Base-by-base conservation (phyloP, 2,888 invertebrate genomes). In the Dasysyrphus tricinctus region DNA sequence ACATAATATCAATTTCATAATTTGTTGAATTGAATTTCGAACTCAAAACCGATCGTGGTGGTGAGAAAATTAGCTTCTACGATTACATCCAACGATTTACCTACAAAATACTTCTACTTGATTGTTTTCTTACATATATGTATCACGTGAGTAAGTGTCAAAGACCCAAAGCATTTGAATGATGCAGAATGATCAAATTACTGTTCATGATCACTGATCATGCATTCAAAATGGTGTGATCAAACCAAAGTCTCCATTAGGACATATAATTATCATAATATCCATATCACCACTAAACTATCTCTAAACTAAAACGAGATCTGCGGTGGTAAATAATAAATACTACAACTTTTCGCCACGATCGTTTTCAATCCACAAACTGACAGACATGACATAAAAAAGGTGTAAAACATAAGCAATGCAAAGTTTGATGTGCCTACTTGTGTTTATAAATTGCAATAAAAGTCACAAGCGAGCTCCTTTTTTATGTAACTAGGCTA, bases 391-490 rank as follows among this genome's bases (percentile, higher is more conserved):
- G 65, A 77, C 77, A 42, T n/a, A 59, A 73, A 54, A 75, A 47
- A 72, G 67, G 77, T 80, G 85, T 78, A 65, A 76, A 73, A 73
- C 77, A 79, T 57, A 74, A 70, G 54, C 47, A 73, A 39, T 49
- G 32, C 61, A 47, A 75, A 61, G 61, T 59, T 57, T 78, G n/a
- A 56, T 49, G 49, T 49, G 73, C 73, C 69, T 76, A 80, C 80
- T 80, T 69, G 73, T 77, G 57, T 73, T 80, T 70, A n/a, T n/a
- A 70, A 42, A 57, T 49, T 69, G 61, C 61, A 74, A 80, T 85
- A 85, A 80, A 85, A 85, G 80, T 77, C 77, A 78, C 49, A 19
- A 49, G 61, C 51, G 12, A 80, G 69, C 81, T 81, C 72, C 79
- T 81, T 86, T 86, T 81, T 75, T 51, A 54, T 54, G 54, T 54